Evolutionary conservation across 2,888 invertebrate genomes (phyloP).

Genomic region (Cephus pygmeus): DNA sequence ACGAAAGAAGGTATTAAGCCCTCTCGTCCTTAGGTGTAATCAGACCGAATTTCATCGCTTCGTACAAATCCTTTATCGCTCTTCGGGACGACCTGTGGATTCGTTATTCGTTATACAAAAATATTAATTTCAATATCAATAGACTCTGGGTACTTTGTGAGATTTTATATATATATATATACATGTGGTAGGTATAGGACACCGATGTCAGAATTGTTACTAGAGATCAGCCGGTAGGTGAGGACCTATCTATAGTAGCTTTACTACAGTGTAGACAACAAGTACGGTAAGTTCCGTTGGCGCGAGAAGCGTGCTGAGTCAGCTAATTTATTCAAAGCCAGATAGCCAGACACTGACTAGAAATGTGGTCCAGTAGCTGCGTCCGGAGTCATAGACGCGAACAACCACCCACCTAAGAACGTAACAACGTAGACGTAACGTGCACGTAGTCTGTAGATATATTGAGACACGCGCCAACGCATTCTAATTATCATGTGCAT

Average conservation of each 20-base stretch:
- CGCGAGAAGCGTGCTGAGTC: constrained; percentile 39
- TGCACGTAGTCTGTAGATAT: constrained; percentile 56
- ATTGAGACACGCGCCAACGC: constrained; percentile 67
- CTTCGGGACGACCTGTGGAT: neutral
- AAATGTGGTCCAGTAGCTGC: constrained; percentile 40
- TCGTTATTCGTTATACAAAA: neutral
- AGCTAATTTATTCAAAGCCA: constrained; percentile 54
- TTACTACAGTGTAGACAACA: neutral
- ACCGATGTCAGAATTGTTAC: neutral
- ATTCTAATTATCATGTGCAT: constrained; percentile 67
- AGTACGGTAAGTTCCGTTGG: constrained; percentile 11
- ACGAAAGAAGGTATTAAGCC: constrained; percentile 40
- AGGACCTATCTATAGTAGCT: neutral
- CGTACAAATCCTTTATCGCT: constrained; percentile 23
- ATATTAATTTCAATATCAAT: neutral
- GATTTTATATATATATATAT: neutral
- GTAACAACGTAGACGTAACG: constrained; percentile 30
- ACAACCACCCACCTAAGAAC: constrained; percentile 27
- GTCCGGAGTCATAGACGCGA: constrained; percentile 21
- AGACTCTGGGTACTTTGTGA: neutral
- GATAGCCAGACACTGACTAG: constrained; percentile 14
- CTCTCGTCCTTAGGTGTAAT: constrained; percentile 51
- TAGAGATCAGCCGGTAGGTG: neutral
- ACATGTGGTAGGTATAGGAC: neutral
- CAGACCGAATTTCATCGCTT: constrained; percentile 52